A percentile compares a stretch with the other conserved stretches of the same genome.
Conservation (phyloP, 2,888 invertebrate species). For the Entomobrya multifasciata region DNA sequence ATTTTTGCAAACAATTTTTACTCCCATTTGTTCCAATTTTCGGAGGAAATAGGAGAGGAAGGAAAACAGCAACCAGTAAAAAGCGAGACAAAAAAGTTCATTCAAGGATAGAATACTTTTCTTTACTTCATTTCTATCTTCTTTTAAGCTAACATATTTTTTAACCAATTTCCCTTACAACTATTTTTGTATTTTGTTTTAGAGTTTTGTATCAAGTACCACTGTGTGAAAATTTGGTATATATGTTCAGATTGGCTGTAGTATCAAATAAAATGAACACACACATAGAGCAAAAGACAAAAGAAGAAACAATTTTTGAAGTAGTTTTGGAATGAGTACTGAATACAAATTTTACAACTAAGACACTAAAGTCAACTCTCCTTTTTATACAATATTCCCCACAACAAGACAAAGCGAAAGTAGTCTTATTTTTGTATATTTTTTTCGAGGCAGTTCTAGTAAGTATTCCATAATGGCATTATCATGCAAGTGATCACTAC, state of each 20-base stretch:
- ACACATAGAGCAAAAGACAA: neutral
- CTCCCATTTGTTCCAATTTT: conserved; percentile 55
- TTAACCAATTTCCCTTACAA: too few species aligned
- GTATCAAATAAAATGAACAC: neutral
- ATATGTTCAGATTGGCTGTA: neutral
- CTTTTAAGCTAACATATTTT: neutral
- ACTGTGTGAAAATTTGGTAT: neutral
- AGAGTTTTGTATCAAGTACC: neutral
- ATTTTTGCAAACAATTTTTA: conserved; percentile 42
- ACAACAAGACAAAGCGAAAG: neutral
- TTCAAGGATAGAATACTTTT: neutral
- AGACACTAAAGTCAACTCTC: neutral
- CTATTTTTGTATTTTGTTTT: neutral
- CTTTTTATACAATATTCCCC: too few species aligned
- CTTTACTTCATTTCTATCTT: neutral
- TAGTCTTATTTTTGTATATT: neutral
- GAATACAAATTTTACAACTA: conserved; percentile 25
- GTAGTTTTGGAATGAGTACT: conserved; percentile 22
- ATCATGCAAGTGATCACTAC: conserved; percentile 4
- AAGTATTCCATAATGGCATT: neutral
- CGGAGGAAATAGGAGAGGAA: neutral
- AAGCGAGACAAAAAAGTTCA: too few species aligned
- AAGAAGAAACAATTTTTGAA: neutral
- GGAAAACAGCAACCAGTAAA: too few species aligned
- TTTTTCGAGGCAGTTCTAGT: neutral